Evolutionary conservation across 2,888 invertebrate genomes (phyloP).

Genomic region (Megastigmus dorsalis): DNA sequence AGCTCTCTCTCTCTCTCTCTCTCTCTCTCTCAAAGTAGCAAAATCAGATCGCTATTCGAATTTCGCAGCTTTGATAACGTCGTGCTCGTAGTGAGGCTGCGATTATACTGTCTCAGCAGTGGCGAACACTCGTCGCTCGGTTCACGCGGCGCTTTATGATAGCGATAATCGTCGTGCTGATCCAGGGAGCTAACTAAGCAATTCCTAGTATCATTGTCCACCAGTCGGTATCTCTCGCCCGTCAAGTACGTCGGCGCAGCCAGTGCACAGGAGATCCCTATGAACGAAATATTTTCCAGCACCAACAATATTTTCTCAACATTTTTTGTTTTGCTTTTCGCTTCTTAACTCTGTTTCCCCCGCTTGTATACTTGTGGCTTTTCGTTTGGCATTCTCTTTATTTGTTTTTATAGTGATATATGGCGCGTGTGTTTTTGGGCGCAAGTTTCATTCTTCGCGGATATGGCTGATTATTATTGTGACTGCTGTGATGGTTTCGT

Average conservation of each 20-base stretch:
- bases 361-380: no score
- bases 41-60: conserved; percentile 14
- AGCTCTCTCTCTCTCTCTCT: no score
- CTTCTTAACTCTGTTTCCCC: neutral
- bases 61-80: neutral
- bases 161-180: neutral
- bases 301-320: conserved; percentile 21
- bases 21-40: conserved; percentile 14
- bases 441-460: neutral
- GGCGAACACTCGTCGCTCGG: conserved; percentile 40
- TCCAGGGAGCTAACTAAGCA: neutral
- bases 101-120: conserved; percentile 26
- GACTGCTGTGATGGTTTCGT: neutral
- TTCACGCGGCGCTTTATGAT: neutral
- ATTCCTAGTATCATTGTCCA: neutral
- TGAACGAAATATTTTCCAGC: conserved; percentile 44
- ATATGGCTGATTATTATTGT: no score
- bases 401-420: neutral
- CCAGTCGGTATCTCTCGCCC: neutral
- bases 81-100: neutral
- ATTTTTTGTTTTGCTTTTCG: neutral
- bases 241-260: conserved; percentile 15
- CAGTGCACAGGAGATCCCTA: conserved; percentile 30
- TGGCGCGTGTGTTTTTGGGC: neutral
- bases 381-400: neutral